Base-by-base conservation (phyloP, 2,888 invertebrate species). In the Caenorhabditis afra region DNA sequence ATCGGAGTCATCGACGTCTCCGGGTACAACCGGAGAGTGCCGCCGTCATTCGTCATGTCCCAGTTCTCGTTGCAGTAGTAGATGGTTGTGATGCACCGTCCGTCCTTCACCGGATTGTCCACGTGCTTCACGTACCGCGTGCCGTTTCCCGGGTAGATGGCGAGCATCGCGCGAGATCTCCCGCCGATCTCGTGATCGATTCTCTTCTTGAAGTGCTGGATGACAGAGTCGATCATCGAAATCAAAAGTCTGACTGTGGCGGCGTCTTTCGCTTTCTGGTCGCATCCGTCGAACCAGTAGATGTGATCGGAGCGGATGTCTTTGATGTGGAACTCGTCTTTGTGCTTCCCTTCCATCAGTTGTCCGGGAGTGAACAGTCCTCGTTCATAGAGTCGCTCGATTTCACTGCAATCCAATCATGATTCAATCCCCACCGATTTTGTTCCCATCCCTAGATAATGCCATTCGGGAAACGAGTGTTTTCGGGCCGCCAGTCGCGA, bases 1-100 rank as follows among this genome's bases (percentile, higher is more conserved):
- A 94, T 95, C 89, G 94, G 93, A 86, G 95, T 94, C 44, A 93
- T 93, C 91, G 93, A 93, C 35, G 95, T 95, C 91, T 95, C 95
- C 0, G 97, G 97, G 90, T 95, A 96, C 91, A 98, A 95, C 91
- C 96, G 93, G 85, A 97, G 92, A 49, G 96, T 92, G 11, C 97
- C 97, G 3, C 97, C 97, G 91, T 87, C 87, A 90, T 68, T 75
- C 12, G 75, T 55, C 57, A 85, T 76, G 20, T 87, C 77, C 97
- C 97, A 98, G 92, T 96, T 94, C 90, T 94, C 93, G 92, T 98
- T 98, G 89, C 97, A 93, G 92, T 98, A 98, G 92, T 98, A 98
- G 89, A 98, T 98, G 81, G 96, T 95, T 8, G 98, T 98, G 90
- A 98, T 95, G 90, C 96, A 96, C 83, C 98, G 93, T 18, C 98